A percentile compares a stretch with the other conserved stretches of the same genome.
Evolutionary conservation across 2,113 vertebrate genomes (phyloP).

Genomic region (Alosa alosa): DNA sequence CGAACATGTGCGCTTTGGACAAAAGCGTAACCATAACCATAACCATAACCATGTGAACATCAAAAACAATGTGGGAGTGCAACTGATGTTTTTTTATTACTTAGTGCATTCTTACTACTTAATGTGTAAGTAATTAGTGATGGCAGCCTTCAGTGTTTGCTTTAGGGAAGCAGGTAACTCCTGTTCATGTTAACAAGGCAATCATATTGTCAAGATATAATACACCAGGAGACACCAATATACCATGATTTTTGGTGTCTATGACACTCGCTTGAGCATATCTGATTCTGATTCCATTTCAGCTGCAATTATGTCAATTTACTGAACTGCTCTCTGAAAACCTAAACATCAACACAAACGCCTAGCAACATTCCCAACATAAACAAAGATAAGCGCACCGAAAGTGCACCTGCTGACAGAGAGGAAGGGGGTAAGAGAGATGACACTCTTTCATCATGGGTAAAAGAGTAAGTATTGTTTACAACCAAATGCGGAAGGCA

Average conservation of each 20-base stretch:
- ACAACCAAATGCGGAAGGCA: background rate
- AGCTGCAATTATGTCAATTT: background rate
- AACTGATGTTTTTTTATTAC: no score
- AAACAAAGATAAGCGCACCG: background rate
- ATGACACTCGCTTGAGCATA: background rate
- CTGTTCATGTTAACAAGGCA: background rate
- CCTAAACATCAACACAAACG: background rate
- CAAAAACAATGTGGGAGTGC: no score
- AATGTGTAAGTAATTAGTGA: background rate
- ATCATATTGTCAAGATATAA: background rate
- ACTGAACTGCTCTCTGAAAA: background rate
- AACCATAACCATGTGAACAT: no score
- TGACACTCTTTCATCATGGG: background rate
- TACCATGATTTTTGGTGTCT: background rate
- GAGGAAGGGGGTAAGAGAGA: background rate
- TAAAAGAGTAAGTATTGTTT: background rate
- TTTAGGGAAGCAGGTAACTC: background rate
- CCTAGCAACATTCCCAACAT: conserved; percentile 29
- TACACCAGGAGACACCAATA: background rate
- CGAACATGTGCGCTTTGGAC: no score
- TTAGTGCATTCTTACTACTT: background rate
- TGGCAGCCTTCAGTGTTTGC: background rate
- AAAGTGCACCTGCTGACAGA: conserved; percentile 7
- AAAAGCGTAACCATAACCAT: no score
- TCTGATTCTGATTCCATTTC: background rate